phyloP scores from a whole-genome alignment of 2,888 invertebrate genomes.

The Argyra leucocephala region DNA sequence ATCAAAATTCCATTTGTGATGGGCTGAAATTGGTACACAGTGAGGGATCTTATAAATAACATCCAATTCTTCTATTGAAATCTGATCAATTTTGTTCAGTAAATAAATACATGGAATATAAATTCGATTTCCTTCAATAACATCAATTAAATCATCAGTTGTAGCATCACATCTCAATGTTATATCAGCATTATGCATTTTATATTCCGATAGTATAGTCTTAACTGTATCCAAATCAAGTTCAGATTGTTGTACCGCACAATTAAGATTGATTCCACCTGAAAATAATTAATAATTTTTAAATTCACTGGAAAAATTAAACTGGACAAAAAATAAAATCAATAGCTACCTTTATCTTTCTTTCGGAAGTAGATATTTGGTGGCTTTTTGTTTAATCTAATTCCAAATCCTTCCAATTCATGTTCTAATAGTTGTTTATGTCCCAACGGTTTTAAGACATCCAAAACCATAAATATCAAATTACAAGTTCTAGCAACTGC shows the following conservation, averaged over 20 bases:
- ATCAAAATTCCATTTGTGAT: constrained; percentile 99
- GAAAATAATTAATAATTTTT: background rate
- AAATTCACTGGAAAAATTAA: too few relatives aligned
- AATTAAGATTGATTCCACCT: constrained; percentile 88
- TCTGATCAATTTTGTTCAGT: constrained; percentile 97
- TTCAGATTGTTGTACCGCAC: constrained; percentile 84
- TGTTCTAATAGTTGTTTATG: constrained; percentile 95
- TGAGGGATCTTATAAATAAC: constrained; percentile 99
- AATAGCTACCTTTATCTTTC: constrained; percentile 75
- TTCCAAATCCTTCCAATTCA: constrained; percentile 97
- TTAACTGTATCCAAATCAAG: constrained; percentile 90
- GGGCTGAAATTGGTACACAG: constrained; percentile 99
- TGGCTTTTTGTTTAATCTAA: constrained; percentile 89
- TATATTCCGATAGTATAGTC: constrained; percentile 92
- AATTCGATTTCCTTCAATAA: constrained; percentile 96
- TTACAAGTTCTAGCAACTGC: constrained; percentile 98
- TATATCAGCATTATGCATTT: constrained; percentile 97
- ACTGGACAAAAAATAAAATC: too few relatives aligned
- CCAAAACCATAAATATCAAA: constrained; percentile 93
- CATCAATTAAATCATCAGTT: constrained; percentile 95
- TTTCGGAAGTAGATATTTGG: constrained; percentile 92
- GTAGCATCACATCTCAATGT: constrained; percentile 90
- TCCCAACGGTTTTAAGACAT: constrained; percentile 92
- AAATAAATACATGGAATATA: constrained; percentile 98
- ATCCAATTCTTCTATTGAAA: constrained; percentile 90